Evolutionary conservation across 1,140 invertebrate species (phyloP), one percentile per base, ranked within the genome.

Genomic region (Listronotus bonariensis): DNA sequence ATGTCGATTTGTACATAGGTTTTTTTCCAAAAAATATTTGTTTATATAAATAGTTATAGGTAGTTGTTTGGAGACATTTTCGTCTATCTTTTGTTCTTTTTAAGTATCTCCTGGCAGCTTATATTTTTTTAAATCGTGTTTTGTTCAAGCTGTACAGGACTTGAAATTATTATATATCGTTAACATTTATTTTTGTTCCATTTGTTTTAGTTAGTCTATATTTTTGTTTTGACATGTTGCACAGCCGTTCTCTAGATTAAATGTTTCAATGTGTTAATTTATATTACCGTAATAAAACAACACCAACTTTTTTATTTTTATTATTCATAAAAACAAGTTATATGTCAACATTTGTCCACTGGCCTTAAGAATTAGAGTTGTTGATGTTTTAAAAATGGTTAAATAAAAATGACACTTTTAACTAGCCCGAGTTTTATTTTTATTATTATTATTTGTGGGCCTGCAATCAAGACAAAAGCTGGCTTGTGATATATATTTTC

Each of bases 401-500:
- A 12, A 26, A 26, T 45, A 45, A 45, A 8, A 17, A 18, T 9
- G 15, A 15, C 15, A 20, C n/a, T 55, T 41, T 55, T 55, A 42
- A 26, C 36, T 43, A 41, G 36, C 38, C 53, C 53, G 41, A 20
- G 53, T 36, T 55, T 36, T 36, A 36, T 36, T 36, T 55, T 41
- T 55, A 42, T 55, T 42, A 42, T 20, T 18, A 20, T 0, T 55
- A 14, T 41, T 18, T 48, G 15, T 18, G 45, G 45, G 45, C 45
- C 18, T 48, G 15, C 18, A 18, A 48, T 26, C 5, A 18, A 48
- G 15, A 32, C 6, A 34, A 62, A 53, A 62, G 49, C 59, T 62
- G 59, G 51, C 59, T 62, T 62, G 59, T 62, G 59, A 62, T 62
- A 61, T 61, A 53, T 62, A 14, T 20, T 60, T 36, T 36, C 9